Evolutionary conservation across 2,797 vertebrate species (phyloP), one percentile per base, ranked within the genome.

Genomic region (Serranus cabrilla): DNA sequence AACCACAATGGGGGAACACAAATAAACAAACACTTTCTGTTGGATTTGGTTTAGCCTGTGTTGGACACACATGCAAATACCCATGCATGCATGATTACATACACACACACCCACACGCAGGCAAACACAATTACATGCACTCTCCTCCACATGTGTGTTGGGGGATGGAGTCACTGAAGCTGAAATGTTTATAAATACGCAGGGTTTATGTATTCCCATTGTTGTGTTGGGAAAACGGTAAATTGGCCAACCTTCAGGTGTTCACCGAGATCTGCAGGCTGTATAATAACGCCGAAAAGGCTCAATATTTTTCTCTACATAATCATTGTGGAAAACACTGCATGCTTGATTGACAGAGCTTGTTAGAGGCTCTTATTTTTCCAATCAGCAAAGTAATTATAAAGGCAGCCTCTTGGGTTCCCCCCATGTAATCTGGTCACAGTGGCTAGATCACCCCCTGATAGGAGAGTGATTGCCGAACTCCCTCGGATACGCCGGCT

Each of bases 331-430:
- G 80, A 87, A 88, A 84, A 86, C 78, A 76, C 59, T 37, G 31
- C 62, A 67, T 18, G 82, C 81, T 84, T 92, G 93, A 94, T 87
- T 93, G 93, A 93, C 90, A 88, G 91, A 86, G 84, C 88, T 91
- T 84, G 82, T 92, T 91, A 86, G 82, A 71, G 64, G 65, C 72
- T 88, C 85, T 91, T 90, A 91, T 92, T 94, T 92, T 92, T 93
- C 90, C 88, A 93, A 93, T 94, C 91, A 94, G 90, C 81, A 82
- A 87, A 89, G 91, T 92, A 94, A 94, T 94, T 94, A 94, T 87
- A 91, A 91, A 85, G 80, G 54, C 74, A 87, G 78, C 85, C 90
- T 89, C 91, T 72, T 71, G 90, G 91, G 92, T 71, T 65, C 74
- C 82, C 76, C 87, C 76, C 78, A 83, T 87, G 81, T 89, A 89